Evolutionary conservation across 2,888 invertebrate genomes (phyloP).

Genomic region (Agriopis marginaria): DNA sequence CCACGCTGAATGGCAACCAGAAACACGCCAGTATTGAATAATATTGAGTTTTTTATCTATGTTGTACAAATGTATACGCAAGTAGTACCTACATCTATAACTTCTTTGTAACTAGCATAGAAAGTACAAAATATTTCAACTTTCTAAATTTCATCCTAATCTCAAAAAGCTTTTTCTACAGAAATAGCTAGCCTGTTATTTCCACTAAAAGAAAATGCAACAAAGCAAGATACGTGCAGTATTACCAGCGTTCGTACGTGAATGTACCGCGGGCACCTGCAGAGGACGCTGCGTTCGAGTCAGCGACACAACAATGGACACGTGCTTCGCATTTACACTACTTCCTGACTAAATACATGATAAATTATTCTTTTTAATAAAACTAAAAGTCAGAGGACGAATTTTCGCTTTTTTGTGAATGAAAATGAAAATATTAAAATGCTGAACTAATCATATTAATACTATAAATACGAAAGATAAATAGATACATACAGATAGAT

Average conservation of each 20-base stretch:
- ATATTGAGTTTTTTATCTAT: too few relatives aligned
- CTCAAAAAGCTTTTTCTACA: not conserved
- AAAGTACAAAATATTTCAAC: not conserved
- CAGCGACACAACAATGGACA: slow-evolving; percentile 13
- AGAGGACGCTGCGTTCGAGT: slow-evolving; percentile 6
- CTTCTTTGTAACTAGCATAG: not conserved
- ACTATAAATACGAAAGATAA: too few relatives aligned
- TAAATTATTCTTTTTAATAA: not conserved
- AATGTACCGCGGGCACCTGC: not conserved
- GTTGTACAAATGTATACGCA: too few relatives aligned
- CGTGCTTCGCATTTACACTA: slow-evolving; percentile 17
- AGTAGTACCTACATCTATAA: too few relatives aligned
- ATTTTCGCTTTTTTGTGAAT: too few relatives aligned
- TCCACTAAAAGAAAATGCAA: not conserved
- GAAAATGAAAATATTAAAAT: too few relatives aligned
- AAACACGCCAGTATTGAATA: too few relatives aligned
- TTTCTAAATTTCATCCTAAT: not conserved
- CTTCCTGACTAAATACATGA: slow-evolving; percentile 1
- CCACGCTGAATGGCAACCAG: too few relatives aligned
- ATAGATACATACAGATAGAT: too few relatives aligned
- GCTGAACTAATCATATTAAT: too few relatives aligned
- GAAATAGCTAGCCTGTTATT: not conserved
- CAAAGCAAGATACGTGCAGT: slow-evolving; percentile 5
- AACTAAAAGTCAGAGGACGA: too few relatives aligned
- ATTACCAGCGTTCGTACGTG: not conserved